Percentiles rank a stretch among this genome's conserved stretches.
Conservation (phyloP, 1,140 invertebrate genomes). For the Uloborus diversus region DNA sequence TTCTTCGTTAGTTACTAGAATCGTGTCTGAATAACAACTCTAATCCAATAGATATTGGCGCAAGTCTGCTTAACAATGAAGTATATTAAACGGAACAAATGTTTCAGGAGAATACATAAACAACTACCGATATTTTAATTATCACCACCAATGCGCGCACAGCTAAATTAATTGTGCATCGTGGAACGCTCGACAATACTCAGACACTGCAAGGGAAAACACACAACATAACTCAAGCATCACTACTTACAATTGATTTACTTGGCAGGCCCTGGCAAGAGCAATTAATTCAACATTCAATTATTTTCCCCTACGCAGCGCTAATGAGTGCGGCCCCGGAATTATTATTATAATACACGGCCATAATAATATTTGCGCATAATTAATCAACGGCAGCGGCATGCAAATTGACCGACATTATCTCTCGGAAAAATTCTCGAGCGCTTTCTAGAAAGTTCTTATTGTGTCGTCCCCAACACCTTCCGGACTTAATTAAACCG, state of each 20-base stretch:
- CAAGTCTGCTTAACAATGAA: too few species aligned
- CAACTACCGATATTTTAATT: too few species aligned
- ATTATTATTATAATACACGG: conserved; percentile 23
- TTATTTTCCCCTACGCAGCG: conserved; percentile 13
- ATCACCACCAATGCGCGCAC: too few species aligned
- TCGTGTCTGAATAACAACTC: too few species aligned
- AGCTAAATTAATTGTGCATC: too few species aligned
- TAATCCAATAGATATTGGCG: too few species aligned
- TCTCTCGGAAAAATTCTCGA: not conserved
- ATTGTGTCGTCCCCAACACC: conserved; percentile 1
- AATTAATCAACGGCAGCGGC: conserved; percentile 9
- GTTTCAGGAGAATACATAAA: too few species aligned
- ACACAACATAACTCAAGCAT: conserved; percentile 18
- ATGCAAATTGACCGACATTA: conserved; percentile 7
- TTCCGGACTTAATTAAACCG: conserved; percentile 14
- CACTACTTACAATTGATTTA: conserved; percentile 24
- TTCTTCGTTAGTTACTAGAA: too few species aligned
- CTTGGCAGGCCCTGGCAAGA: not conserved
- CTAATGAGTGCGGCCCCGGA: conserved; percentile 7
- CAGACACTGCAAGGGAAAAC: not conserved
- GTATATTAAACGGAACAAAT: too few species aligned
- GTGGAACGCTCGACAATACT: not conserved
- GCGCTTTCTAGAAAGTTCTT: not conserved
- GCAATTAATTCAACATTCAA: conserved; percentile 27
- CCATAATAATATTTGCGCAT: conserved; percentile 27